Base-by-base conservation (phyloP, 2,888 invertebrate genomes). In the Calameuta idolon region DNA sequence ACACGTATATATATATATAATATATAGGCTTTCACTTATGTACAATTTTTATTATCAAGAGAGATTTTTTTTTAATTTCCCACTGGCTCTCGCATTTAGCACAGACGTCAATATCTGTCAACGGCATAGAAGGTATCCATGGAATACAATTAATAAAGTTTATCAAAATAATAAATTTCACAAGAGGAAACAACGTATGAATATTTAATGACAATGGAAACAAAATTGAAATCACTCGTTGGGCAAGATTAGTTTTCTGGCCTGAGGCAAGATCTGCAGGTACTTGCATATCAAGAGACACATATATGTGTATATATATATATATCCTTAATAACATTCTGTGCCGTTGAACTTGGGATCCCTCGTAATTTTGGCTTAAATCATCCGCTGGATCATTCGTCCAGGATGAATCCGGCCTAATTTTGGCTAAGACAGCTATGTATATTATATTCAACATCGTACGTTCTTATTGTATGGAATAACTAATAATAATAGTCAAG, bases 401-500 rank as follows among this genome's bases (percentile, higher is more conserved):
- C 68, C 69, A 75, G 33, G 76, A 76, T 34, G 35, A 73, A 78
- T 78, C 71, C 37, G 75, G 69, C 76, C 76, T 76, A 78, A 78
- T 76, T 78, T 78, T 76, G 55, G 76, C 78, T 78, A 78, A 73
- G 68, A 78, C 78, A 76, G 76, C 75, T 78, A 78, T 78, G 75
- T 78, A 73, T 78, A 69, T 78, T 76, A 76, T 76, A 75, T 78
- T 34, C 75, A 78, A 76, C 15, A 78, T 69, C 75, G 31, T 73
- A 78, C 31, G 34, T 34, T 31, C 75, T 80, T 83, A 78, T 81
- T 80, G 80, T 81, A 79, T 80, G 81, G 77, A 83, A 82, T 81
- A 81, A 83, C 82, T 81, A 84, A 79, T 84, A 79, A 84, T 81
- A 84, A 84, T 82, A 83, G 81, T 85, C 81, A 84, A 80, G 79